Conservation (phyloP, 2,888 invertebrate species). For the Drosophila diplacantha region DNA sequence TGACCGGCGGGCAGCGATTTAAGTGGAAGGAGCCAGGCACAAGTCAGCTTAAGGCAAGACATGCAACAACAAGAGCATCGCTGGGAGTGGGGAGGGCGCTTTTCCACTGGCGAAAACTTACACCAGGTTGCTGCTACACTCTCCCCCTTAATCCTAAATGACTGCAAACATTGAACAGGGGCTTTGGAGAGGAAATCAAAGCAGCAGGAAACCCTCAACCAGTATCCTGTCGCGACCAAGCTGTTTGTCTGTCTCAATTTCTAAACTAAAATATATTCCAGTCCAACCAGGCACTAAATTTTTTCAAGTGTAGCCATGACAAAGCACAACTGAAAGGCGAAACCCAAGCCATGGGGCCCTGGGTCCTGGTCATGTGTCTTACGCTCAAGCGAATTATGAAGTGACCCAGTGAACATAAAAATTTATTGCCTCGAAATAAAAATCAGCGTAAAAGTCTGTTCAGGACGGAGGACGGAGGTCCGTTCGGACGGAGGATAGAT, state of each 20-base stretch:
- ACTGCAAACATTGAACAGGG: neutral
- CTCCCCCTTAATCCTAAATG: neutral
- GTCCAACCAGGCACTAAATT: neutral
- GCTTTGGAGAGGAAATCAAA: neutral
- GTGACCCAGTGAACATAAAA: constrained; percentile 75
- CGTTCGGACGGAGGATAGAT: constrained; percentile 46
- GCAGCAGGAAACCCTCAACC: neutral
- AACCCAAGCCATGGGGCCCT: constrained; percentile 7
- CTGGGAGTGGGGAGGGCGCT: neutral
- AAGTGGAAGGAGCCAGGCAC: constrained; percentile 31
- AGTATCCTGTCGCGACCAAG: too few relatives aligned
- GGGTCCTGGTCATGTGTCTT: constrained; percentile 50
- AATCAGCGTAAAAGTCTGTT: constrained; percentile 72
- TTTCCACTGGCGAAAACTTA: constrained; percentile 4
- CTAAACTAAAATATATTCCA: neutral
- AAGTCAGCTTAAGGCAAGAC: constrained; percentile 26
- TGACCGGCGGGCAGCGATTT: constrained; percentile 52
- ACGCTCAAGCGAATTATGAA: constrained; percentile 74
- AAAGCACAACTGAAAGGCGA: constrained; percentile 11
- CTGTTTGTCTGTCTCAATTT: neutral
- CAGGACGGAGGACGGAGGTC: constrained; percentile 6
- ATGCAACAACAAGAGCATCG: constrained; percentile 1
- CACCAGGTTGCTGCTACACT: neutral
- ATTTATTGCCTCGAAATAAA: constrained; percentile 75
- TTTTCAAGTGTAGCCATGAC: constrained; percentile 38